Evolutionary conservation across 2,797 vertebrate genomes (phyloP), one percentile per base, ranked within the genome.

Genomic region (Spheniscus humboldti): DNA sequence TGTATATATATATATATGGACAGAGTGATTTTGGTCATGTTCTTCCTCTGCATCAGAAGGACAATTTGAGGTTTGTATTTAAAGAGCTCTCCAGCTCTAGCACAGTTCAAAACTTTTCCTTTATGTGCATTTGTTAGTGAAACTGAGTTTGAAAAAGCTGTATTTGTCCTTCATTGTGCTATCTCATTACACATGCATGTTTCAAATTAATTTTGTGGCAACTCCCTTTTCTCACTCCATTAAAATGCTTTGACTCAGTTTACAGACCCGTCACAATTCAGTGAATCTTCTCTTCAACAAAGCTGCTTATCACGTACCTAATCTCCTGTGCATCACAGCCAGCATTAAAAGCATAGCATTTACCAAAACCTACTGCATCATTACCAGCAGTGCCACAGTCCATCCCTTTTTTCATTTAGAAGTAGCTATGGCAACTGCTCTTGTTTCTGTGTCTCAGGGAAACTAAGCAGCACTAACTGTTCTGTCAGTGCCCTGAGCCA

Each of bases 371-470:
- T 68, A 2, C 68, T 52, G 57, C 43, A 47, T 80, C 41, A 14
- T 83, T 90, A 67, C 69, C 35, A 86, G 69, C 59, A 86, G 18
- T 75, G 12, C 33, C 72, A 59, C 45, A 47, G 72, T 55, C 63
- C 57, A 33, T n/a, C 33, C 55, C 10, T 47, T 62, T 72, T 56
- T 43, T 67, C 24, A 39, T 72, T 84, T 81, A 68, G 43, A 90
- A 66, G 85, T 72, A 94, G 63, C 75, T 90, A 30, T 92, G 63
- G 85, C 76, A 96, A 90, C 91, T 68, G 69, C 71, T 73, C 66
- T 81, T 57, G 43, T 4, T 95, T 74, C 25, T 43, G 28, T 41
- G 20, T 68, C 71, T 76, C 66, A 68, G 59, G 53, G 69, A 73
- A 60, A 19, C 82, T 68, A 28, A 89, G 81, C 78, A 81, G 63